Evolutionary conservation across 1,140 invertebrate species (phyloP).

Genomic region (Hermatobates lingyangjiaoensis): DNA sequence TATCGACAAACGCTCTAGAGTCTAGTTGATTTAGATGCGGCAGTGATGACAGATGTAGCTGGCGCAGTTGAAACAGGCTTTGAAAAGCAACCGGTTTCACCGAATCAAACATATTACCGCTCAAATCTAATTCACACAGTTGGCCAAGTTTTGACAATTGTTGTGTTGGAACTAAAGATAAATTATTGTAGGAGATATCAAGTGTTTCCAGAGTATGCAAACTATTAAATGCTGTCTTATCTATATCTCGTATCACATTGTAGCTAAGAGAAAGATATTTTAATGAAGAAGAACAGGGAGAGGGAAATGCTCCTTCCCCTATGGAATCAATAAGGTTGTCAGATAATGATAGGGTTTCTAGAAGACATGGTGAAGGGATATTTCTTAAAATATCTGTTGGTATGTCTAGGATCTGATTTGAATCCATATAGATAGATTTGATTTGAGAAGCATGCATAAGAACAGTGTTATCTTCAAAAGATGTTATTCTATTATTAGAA

Average conservation of each 20-base stretch:
- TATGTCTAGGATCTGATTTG: constrained; percentile 58
- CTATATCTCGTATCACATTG: constrained; percentile 49
- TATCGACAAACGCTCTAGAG: constrained; percentile 54
- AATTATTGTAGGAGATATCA: constrained; percentile 61
- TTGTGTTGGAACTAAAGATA: constrained; percentile 52
- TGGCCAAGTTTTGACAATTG: constrained; percentile 53
- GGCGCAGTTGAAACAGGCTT: constrained; percentile 55
- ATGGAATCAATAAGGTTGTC: constrained; percentile 51
- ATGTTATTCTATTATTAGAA: constrained; percentile 51
- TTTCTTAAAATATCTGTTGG: constrained; percentile 35
- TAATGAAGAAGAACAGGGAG: constrained; percentile 35
- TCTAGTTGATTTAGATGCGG: constrained; percentile 19
- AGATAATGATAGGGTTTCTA: constrained; percentile 46
- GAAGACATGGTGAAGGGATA: constrained; percentile 32
- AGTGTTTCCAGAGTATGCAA: constrained; percentile 45
- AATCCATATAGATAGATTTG: constrained; percentile 42
- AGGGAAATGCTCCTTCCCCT: constrained; percentile 41
- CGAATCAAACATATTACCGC: constrained; percentile 49
- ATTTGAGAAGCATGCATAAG: constrained; percentile 49
- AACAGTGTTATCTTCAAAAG: constrained; percentile 42
- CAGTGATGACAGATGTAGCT: constrained; percentile 42
- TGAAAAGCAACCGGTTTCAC: constrained; percentile 54
- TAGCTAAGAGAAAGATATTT: constrained; percentile 40
- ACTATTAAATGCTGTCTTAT: constrained; percentile 43
- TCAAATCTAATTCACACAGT: constrained; percentile 48